phyloP scores from a whole-genome alignment of 2,113 vertebrate species.

The Halichoerus grypus region DNA sequence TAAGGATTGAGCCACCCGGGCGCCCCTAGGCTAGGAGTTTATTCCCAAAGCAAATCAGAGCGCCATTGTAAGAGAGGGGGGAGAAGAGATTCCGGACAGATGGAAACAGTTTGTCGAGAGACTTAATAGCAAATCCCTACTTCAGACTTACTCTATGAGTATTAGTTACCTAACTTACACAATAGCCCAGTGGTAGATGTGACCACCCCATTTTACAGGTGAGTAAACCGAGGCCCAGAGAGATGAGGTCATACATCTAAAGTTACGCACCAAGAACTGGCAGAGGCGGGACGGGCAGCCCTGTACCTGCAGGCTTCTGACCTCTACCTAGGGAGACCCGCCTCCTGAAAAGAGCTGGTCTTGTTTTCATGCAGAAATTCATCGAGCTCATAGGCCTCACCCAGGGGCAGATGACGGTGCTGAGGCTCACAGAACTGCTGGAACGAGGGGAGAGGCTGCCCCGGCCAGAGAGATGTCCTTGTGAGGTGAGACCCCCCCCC shows the following conservation, averaged over 20 bases:
- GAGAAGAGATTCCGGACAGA: not conserved
- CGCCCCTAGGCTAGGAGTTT: not conserved
- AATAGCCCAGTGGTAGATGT: not conserved
- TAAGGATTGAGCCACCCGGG: no score
- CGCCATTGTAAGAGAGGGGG: not conserved
- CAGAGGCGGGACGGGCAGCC: not conserved
- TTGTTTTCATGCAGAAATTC: slow-evolving; percentile 88
- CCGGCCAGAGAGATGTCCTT: slow-evolving; percentile 89
- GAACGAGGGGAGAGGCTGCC: slow-evolving; percentile 90
- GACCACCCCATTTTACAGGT: not conserved
- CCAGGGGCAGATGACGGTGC: slow-evolving; percentile 90
- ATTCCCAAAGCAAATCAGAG: not conserved
- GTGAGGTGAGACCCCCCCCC: slow-evolving; percentile 87
- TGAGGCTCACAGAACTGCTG: slow-evolving; percentile 90
- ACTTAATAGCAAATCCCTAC: not conserved
- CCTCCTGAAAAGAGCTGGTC: not conserved
- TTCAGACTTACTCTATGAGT: not conserved
- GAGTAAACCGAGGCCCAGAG: not conserved
- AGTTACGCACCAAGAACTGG: not conserved
- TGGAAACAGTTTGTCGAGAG: not conserved
- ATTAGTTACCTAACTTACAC: not conserved
- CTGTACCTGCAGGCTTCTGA: no score
- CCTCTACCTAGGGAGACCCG: not conserved
- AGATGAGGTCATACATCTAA: not conserved
- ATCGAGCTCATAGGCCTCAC: slow-evolving; percentile 89